Evolutionary conservation across 2,888 invertebrate species (phyloP), one percentile per base, ranked within the genome.

Genomic region (Hermodice carunculata): DNA sequence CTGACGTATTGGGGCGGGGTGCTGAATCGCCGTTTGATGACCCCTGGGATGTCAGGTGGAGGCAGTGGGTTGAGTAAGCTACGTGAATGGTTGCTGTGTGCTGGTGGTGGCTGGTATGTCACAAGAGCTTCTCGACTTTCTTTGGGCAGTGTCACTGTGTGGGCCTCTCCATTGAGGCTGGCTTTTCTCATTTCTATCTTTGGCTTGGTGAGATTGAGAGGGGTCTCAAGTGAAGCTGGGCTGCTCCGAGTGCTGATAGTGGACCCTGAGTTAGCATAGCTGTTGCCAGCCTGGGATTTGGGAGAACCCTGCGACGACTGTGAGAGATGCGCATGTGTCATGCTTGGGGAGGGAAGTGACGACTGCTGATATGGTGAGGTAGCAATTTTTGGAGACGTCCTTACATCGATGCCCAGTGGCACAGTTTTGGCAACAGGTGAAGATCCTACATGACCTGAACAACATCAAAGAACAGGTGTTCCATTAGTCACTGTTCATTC

Each of bases 71-170:
- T 44, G 31, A 53, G 44, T 44, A 53, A 32, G 43, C 34, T 29
- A 57, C 63, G 63, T n/a, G 52, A 46, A 51, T 63, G 63, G 57
- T 63, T 63, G 22, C 46, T 46, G 57, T 63, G 63, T 17, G 63
- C 63, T 14, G 63, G 63, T 32, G 63, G 63, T 31, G 63, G 63
- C 42, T 63, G 63, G 49, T 57, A 56, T 29, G 48, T 32, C 22
- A 31, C 22, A 3, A 42, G n/a, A 32, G 31, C 29, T 14, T 57
- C 63, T 28, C 40, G 14, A 6, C 46, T 17, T 1, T 26, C 22
- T 29, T 34, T 37, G 0, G 63, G n/a, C 31, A 49, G 31, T n/a
- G 29, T 22, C 34, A 19, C 40, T 3, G n/a, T n/a, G n/a, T n/a
- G n/a, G n/a, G n/a, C n/a, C n/a, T n/a, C n/a, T n/a, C n/a, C n/a